Evolutionary conservation across 2,888 invertebrate genomes (phyloP), one percentile per base, ranked within the genome.

Genomic region (Diarsia dahlii): DNA sequence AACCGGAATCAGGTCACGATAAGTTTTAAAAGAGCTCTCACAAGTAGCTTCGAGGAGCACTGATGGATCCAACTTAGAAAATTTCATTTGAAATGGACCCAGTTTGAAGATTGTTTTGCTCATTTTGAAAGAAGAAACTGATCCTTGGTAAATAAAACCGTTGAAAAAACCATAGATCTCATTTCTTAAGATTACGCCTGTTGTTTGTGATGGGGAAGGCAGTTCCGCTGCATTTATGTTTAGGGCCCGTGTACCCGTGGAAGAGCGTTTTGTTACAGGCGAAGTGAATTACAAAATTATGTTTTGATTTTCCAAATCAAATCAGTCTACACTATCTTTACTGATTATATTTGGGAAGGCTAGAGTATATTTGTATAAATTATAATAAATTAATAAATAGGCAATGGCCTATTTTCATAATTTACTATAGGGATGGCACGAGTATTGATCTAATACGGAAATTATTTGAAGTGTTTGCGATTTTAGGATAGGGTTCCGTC

Each of bases 1-100:
- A 70, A 23, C 45, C 72, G 48, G 9, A 83, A 83, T 72, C 80
- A 67, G 82, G 84, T 82, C 84, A 12, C 69, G 80, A 72, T 80
- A 82, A 83, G 82, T 70, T 79, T 66, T 28, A 34, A 67, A 78
- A 82, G 83, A 79, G 71, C 69, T 66, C 70, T 70, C 46, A 28
- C 48, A 56, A 82, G 56, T 69, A 52, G 71, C 69, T 72, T 67
- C 66, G 28, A 76, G 66, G n/a, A 70, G n/a, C 45, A 3, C 45
- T 58, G 69, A 80, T 76, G 62, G 71, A 69, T 58, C 60, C 58
- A 80, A 76, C 76, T 76, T 80, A 50, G 54, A 46, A 69, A 66
- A 70, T 67, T 82, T 66, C 54, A 60, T 83, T 83, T 58, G 66
- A 72, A 80, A 76, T 70, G 69, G 46, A 71, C 12, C 18, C 52